Evolutionary conservation across 2,113 vertebrate genomes (phyloP).

Genomic region (Cheilinus undulatus): DNA sequence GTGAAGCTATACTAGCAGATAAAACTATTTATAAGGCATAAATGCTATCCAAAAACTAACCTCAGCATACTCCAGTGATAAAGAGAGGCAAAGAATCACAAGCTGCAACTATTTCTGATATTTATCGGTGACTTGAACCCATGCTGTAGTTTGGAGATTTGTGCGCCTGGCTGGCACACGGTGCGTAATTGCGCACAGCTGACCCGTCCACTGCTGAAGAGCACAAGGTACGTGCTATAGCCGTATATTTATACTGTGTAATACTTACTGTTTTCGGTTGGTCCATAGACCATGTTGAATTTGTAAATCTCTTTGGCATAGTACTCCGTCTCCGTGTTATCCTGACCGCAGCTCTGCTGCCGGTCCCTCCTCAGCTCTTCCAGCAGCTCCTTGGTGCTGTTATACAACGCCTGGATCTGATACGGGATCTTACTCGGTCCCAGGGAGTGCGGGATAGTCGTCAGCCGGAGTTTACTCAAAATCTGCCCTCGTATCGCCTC

Average conservation of each 20-base stretch:
- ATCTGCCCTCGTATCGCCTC: constrained; percentile 94
- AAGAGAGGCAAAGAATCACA: neutral
- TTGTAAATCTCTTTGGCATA: constrained; percentile 95
- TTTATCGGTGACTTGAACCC: neutral
- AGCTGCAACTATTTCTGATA: neutral
- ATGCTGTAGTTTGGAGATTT: neutral
- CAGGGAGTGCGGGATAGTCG: constrained; percentile 87
- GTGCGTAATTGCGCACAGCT: constrained; percentile 67
- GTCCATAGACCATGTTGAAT: constrained; percentile 91
- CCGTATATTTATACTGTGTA: too few relatives aligned
- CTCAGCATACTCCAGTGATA: neutral
- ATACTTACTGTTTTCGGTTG: constrained; percentile 91
- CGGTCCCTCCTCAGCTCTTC: constrained; percentile 88
- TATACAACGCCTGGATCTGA: constrained; percentile 91
- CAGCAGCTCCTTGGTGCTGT: constrained; percentile 93
- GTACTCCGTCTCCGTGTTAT: constrained; percentile 91
- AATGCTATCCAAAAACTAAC: too few relatives aligned
- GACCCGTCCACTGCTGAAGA: neutral
- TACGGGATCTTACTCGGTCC: constrained; percentile 88
- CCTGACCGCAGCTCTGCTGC: constrained; percentile 88
- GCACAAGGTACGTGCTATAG: neutral
- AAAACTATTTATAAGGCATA: too few relatives aligned
- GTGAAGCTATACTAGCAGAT: too few relatives aligned
- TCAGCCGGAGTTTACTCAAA: constrained; percentile 91
- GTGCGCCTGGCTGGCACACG: neutral